These are phyloP conservation scores for Merluccius polli DNA, from an alignment of 2,797 vertebrate genomes.

Conservation along the genomic window DNA sequence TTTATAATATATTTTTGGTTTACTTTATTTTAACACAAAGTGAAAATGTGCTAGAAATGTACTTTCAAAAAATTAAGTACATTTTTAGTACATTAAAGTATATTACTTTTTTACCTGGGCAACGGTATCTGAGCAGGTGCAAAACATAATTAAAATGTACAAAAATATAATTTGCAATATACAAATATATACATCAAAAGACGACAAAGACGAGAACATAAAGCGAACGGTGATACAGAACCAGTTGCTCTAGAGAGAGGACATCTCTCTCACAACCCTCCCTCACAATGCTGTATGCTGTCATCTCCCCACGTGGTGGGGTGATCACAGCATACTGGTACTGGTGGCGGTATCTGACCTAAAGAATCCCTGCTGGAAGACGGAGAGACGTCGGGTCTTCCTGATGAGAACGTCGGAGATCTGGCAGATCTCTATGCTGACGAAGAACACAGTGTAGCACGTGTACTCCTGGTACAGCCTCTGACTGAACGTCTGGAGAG, in stretches of 20 bases:
- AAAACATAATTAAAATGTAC: not conserved
- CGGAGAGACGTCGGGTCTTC: slow-evolving; percentile 84
- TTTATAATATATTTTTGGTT: no score
- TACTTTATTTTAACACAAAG: no score
- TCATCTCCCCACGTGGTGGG: not conserved
- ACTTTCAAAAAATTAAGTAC: no score
- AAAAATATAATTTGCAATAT: not conserved
- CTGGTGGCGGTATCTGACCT: slow-evolving; percentile 61
- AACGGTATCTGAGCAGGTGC: not conserved
- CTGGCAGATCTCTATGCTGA: slow-evolving; percentile 90
- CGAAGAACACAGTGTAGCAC: slow-evolving; percentile 87
- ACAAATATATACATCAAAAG: not conserved
- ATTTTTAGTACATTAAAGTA: no score
- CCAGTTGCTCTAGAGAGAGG: not conserved
- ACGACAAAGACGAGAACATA: no score
- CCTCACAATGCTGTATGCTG: not conserved
- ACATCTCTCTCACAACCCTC: not conserved
- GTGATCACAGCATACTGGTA: not conserved
- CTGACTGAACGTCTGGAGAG: slow-evolving; percentile 76
- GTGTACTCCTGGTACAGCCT: slow-evolving; percentile 84
- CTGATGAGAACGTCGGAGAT: slow-evolving; percentile 86
- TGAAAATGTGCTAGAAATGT: no score
- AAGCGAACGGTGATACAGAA: not conserved
- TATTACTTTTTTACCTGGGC: no score
- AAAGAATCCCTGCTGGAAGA: slow-evolving; percentile 85